Conservation (phyloP, 2,888 invertebrate species). For the Aphidoletes aphidimyza region DNA sequence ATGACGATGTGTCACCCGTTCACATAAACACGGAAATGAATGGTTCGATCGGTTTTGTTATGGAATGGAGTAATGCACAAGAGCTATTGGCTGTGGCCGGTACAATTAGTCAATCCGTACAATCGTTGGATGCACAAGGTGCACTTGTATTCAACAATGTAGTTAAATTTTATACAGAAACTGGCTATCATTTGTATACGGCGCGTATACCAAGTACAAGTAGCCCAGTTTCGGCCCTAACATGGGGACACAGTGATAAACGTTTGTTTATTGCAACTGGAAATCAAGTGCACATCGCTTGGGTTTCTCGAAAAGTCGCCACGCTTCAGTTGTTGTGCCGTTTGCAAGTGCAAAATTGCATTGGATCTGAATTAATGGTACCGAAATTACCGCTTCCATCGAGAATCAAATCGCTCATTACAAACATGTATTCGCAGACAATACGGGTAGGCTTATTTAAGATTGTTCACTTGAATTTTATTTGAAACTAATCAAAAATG, state of each 20-base stretch:
- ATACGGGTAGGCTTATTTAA: constrained; percentile 76
- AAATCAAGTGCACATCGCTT: constrained; percentile 90
- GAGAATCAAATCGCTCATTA: constrained; percentile 84
- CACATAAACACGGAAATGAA: constrained; percentile 85
- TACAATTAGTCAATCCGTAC: constrained; percentile 67
- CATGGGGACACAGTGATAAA: constrained; percentile 98
- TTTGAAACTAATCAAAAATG: background rate
- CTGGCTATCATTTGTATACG: constrained; percentile 83
- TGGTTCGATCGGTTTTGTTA: constrained; percentile 79
- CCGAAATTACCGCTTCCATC: constrained; percentile 86
- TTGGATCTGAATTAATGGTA: constrained; percentile 79
- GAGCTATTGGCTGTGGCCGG: constrained; percentile 93
- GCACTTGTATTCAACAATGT: constrained; percentile 78
- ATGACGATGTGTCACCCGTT: constrained; percentile 92
- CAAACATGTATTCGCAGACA: constrained; percentile 91
- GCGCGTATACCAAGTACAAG: constrained; percentile 81
- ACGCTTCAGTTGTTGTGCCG: constrained; percentile 90
- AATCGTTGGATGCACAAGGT: constrained; percentile 63
- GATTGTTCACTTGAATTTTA: background rate
- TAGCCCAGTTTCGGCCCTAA: constrained; percentile 87
- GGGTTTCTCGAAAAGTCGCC: constrained; percentile 90
- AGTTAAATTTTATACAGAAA: constrained; percentile 91
- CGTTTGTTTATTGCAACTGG: constrained; percentile 94
- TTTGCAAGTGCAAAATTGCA: constrained; percentile 80
- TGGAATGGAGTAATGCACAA: constrained; percentile 97